Evolutionary conservation across 1,140 invertebrate genomes (phyloP).

Genomic region (Diachasmimorpha longicaudata): DNA sequence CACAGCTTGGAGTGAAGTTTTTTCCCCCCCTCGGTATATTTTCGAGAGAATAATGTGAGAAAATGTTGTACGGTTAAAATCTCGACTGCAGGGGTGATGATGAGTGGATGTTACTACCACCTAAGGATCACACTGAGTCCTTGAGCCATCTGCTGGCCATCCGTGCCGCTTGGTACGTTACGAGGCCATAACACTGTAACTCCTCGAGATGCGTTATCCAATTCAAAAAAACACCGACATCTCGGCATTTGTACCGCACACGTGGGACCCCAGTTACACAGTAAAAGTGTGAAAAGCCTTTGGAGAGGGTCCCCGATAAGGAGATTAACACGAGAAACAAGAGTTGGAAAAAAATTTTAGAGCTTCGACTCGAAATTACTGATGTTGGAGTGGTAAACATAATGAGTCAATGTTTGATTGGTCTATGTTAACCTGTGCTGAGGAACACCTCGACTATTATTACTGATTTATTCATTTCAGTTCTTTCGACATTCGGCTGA

Average conservation of each 20-base stretch:
- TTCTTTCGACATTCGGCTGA: no score
- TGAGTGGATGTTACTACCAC: background rate
- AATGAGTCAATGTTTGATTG: background rate
- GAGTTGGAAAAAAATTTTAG: no score
- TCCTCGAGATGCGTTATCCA: background rate
- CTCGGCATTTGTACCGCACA: background rate
- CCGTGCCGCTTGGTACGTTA: background rate
- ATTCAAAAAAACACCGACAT: constrained; percentile 10
- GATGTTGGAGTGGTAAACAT: constrained; percentile 10
- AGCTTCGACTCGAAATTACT: background rate
- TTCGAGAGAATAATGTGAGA: background rate
- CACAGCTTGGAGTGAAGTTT: background rate
- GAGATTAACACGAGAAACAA: no score
- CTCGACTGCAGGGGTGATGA: background rate
- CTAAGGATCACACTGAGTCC: constrained; percentile 1
- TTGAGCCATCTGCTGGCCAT: background rate
- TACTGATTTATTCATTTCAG: no score
- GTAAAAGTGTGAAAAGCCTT: constrained; percentile 5
- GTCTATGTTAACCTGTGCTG: no score
- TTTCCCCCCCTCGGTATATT: background rate
- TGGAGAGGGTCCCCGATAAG: background rate
- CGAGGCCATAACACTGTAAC: background rate
- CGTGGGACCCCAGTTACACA: background rate
- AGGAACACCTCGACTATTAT: no score
- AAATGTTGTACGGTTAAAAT: background rate